Conservation (phyloP, 2,888 invertebrate species). For the Camponotus fellah region DNA sequence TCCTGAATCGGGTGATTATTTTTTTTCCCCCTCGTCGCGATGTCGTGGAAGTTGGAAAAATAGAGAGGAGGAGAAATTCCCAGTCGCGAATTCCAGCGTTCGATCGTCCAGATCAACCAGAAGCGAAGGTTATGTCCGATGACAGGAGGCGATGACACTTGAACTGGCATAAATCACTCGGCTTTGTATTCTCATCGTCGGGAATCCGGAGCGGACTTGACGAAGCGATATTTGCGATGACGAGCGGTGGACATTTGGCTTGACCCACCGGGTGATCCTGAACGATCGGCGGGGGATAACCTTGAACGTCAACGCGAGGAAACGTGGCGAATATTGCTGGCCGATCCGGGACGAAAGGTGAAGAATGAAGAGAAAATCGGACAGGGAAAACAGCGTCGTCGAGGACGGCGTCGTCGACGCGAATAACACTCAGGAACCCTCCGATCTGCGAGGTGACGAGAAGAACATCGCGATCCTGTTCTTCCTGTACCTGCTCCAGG, state of each 20-base stretch:
- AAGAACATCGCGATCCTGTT: constrained; percentile 94
- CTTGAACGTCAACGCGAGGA: constrained; percentile 32
- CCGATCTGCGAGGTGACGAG: constrained; percentile 89
- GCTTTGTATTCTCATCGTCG: neutral
- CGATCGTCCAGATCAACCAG: neutral
- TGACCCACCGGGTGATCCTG: neutral
- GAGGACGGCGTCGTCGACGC: constrained; percentile 63
- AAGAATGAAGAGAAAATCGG: constrained; percentile 65
- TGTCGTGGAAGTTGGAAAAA: neutral
- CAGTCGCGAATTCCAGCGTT: neutral
- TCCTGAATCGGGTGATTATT: neutral
- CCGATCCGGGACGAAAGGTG: constrained; percentile 22
- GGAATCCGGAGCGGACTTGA: neutral
- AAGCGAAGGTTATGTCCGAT: constrained; percentile 65
- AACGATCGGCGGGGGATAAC: constrained; percentile 21
- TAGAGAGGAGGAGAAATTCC: neutral
- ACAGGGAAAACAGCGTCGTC: constrained; percentile 30
- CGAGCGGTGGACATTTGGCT: constrained; percentile 15
- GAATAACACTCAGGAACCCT: constrained; percentile 71
- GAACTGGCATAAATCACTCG: constrained; percentile 58
- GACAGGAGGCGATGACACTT: constrained; percentile 45
- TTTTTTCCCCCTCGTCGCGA: neutral
- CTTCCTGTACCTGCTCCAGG: constrained; percentile 97
- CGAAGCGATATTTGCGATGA: constrained; percentile 28
- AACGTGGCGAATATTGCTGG: constrained; percentile 2